phyloP scores from a whole-genome alignment of 2,113 vertebrate genomes.

The Narcine bancroftii region DNA sequence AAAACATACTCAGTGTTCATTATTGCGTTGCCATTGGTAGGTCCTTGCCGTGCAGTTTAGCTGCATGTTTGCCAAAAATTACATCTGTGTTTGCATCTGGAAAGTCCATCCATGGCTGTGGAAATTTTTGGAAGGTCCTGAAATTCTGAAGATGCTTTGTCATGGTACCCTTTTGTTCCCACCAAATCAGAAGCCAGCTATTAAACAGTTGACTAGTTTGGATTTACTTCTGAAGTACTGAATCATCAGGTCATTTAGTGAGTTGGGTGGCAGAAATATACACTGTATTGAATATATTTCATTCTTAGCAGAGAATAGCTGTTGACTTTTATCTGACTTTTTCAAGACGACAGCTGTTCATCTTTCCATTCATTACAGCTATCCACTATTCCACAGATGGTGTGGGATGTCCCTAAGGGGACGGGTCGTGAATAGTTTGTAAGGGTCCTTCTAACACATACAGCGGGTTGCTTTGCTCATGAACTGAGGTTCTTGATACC shows the following conservation, averaged over 20 bases:
- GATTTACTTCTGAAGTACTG: neutral
- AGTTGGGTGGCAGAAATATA: neutral
- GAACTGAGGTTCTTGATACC: no score
- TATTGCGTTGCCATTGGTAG: neutral
- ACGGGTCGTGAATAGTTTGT: no score
- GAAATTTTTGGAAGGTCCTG: no score
- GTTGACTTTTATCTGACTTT: neutral
- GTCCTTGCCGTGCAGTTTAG: neutral
- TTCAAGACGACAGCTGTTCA: neutral
- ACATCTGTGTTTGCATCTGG: neutral
- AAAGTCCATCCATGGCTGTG: no score
- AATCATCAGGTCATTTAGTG: neutral
- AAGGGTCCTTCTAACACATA: no score
- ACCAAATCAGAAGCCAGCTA: neutral
- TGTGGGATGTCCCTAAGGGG: no score
- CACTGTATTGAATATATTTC: neutral
- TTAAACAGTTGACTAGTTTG: neutral
- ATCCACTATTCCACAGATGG: no score
- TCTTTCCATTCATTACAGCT: neutral
- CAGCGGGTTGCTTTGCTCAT: no score
- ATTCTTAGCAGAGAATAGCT: neutral
- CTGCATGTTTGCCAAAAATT: neutral
- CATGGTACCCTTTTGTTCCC: neutral
- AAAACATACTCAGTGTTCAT: neutral
- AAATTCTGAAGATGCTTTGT: neutral